A percentile compares a stretch with the other conserved stretches of the same genome.
Conservation (phyloP, 2,113 vertebrate species). For the Clarias gariepinus region DNA sequence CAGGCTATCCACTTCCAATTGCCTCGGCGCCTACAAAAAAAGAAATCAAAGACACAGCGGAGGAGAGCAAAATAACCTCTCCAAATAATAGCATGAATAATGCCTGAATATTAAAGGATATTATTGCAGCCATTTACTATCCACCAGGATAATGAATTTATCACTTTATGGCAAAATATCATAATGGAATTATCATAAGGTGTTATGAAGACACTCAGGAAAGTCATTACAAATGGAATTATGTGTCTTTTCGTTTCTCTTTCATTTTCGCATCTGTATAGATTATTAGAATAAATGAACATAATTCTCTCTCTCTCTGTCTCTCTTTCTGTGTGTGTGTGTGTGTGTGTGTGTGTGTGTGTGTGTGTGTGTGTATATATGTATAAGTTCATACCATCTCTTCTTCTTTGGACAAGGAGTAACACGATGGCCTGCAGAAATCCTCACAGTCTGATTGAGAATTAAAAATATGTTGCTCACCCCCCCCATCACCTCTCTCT, state of each 20-base stretch:
- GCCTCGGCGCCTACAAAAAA: neutral
- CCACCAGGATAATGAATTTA: slow-evolving; percentile 73
- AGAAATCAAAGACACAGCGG: slow-evolving; percentile 45
- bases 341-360: slow-evolving; percentile 66
- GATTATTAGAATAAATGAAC: slow-evolving; percentile 44
- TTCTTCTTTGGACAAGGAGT: slow-evolving; percentile 68
- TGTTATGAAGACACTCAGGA: slow-evolving; percentile 76
- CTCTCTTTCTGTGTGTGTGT: slow-evolving; percentile 55
- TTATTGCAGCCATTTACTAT: slow-evolving; percentile 72
- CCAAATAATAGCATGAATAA: slow-evolving; percentile 57
- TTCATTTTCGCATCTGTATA: slow-evolving; percentile 39
- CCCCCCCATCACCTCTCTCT: neutral
- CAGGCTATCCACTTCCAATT: slow-evolving; percentile 36
- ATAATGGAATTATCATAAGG: slow-evolving; percentile 79
- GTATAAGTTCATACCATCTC: slow-evolving; percentile 50
- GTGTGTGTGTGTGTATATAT: slow-evolving; percentile 59
- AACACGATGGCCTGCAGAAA: slow-evolving; percentile 71
- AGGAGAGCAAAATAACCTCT: slow-evolving; percentile 42
- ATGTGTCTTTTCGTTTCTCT: slow-evolving; percentile 60
- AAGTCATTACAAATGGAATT: slow-evolving; percentile 76
- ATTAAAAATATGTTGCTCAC: slow-evolving; percentile 62
- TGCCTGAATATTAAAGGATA: slow-evolving; percentile 70
- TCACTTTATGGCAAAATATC: slow-evolving; percentile 76
- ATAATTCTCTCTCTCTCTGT: neutral
- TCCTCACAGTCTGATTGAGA: slow-evolving; percentile 73